Evolutionary conservation across 2,888 invertebrate species (phyloP), one percentile per base, ranked within the genome.

Genomic region (Acanthosoma haemorrhoidale): DNA sequence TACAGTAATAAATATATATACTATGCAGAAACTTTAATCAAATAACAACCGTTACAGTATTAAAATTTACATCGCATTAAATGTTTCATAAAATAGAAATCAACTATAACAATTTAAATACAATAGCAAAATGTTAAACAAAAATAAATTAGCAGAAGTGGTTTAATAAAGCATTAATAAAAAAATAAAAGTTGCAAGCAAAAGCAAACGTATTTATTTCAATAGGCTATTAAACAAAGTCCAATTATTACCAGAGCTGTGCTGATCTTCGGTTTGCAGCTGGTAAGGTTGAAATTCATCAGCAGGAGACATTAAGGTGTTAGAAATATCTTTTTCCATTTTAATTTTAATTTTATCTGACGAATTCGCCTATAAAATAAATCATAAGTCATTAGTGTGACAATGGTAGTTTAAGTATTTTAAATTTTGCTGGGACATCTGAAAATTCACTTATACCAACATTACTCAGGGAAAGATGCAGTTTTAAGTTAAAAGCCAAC

Each of bases 251-350:
- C 75, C 75, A 66, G 75, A 75, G 71, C 75, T 75, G 70, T 86
- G 84, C 80, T 90, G 90, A 80, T 90, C 89, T 78, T 89, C 88
- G 2, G 89, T 89, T 76, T 88, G 81, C 77, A 88, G 87, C 80
- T 87, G 86, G 82, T 89, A 88, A 72, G 88, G 88, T 72, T 88
- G 90, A 78, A 90, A 86, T 81, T 90, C 90, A 78, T 90, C 89
- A 76, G 88, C 86, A 81, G 90, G 89, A 71, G 87, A 86, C 73
- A 92, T 86, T 74, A 92, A 81, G 29, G 89, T 88, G 80, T 88
- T 87, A 76, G 86, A 84, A 16, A 18, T 31, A 18, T 32, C 61
- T 66, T 66, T 66, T 34, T 66, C 66, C 34, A 32, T 43, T 21
- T 66, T 66, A 6, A 31, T 15, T 51, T 51, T 66, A 29, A n/a